Evolutionary conservation across 2,113 vertebrate genomes (phyloP).

Genomic region (Sander lucioperca): DNA sequence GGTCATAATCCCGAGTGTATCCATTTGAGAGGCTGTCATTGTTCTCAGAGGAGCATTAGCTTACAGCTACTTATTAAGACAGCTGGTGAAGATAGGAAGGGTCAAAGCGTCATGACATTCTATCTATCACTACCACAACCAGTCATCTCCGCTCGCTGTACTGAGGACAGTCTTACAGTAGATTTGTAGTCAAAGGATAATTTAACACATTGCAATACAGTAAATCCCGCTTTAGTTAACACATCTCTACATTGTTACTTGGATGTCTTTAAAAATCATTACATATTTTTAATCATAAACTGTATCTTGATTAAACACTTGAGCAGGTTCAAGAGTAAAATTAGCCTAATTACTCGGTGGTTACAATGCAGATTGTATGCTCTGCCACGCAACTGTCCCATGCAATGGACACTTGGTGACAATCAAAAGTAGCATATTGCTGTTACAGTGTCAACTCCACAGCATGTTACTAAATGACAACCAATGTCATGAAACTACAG

Average conservation of each 20-base stretch:
- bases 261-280: slow-evolving; percentile 11
- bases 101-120: slow-evolving; percentile 40
- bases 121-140: neutral
- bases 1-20: too few species aligned
- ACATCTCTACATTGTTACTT: neutral
- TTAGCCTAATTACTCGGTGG: neutral
- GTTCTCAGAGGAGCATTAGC: slow-evolving; percentile 53
- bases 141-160: neutral
- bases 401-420: neutral
- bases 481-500: neutral
- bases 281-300: neutral
- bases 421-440: neutral
- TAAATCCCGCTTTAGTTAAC: too few species aligned
- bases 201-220: neutral
- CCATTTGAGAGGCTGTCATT: slow-evolving; percentile 30
- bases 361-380: neutral
- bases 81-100: slow-evolving; percentile 27
- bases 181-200: neutral
- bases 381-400: neutral
- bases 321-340: slow-evolving; percentile 5
- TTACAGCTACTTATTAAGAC: slow-evolving; percentile 51
- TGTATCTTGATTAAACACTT: slow-evolving; percentile 30
- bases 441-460: neutral
- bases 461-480: neutral
- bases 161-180: neutral